Evolutionary conservation across 2,113 vertebrate genomes (phyloP).

Genomic region (Clarias gariepinus): DNA sequence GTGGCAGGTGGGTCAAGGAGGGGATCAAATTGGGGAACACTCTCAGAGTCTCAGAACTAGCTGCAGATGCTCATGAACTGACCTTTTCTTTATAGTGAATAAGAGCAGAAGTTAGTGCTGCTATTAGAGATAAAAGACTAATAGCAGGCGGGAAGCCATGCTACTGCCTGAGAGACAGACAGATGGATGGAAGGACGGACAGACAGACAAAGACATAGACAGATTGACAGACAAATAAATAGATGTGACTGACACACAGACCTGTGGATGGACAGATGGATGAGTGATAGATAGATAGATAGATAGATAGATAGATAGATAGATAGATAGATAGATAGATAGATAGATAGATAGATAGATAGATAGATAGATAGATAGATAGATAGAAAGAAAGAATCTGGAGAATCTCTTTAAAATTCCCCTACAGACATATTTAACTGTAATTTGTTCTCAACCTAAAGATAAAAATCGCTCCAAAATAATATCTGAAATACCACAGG

Average conservation of each 20-base stretch:
- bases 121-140: not conserved
- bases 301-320: not conserved
- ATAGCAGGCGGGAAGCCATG: not conserved
- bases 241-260: not conserved
- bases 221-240: not conserved
- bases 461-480: not conserved
- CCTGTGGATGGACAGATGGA: not conserved
- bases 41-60: not conserved
- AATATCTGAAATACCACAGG: not conserved
- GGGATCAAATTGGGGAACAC: conserved; percentile 31
- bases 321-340: not conserved
- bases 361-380: not conserved
- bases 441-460: not conserved
- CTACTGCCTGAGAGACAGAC: not conserved
- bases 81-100: conserved; percentile 2
- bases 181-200: not conserved
- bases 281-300: not conserved
- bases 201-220: not conserved
- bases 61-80: not conserved
- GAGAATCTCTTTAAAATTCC: not conserved
- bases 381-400: no score
- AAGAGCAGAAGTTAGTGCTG: not conserved
- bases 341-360: not conserved
- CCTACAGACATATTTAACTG: not conserved
- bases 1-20: conserved; percentile 38